phyloP scores from a whole-genome alignment of 2,888 invertebrate species.

The Amphipyra berbera region DNA sequence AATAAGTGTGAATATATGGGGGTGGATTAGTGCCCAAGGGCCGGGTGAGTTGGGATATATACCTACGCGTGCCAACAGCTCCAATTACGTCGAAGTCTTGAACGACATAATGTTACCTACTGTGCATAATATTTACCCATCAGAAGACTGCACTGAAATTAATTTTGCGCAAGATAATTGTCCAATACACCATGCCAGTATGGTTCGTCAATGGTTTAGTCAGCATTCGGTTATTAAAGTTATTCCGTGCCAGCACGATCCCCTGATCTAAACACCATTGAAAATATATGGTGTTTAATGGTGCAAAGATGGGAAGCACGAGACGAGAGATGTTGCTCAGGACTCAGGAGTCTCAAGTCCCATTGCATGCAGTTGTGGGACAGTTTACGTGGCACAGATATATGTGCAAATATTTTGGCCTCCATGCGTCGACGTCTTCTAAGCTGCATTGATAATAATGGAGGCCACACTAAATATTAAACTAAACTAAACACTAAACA shows the following conservation, averaged over 20 bases:
- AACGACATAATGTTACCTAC: constrained; percentile 27
- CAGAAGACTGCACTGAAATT: constrained; percentile 24
- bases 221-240: background rate
- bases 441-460: too few species aligned
- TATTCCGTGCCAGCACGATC: constrained; percentile 4
- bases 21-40: background rate
- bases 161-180: constrained; percentile 38
- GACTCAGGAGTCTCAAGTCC: too few species aligned
- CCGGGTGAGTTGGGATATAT: background rate
- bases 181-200: constrained; percentile 22
- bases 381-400: background rate
- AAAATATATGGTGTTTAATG: constrained; percentile 9
- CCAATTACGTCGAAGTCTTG: background rate
- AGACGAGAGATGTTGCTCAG: background rate
- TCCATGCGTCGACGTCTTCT: too few species aligned
- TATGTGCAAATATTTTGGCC: too few species aligned
- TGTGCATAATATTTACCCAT: constrained; percentile 35
- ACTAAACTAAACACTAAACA: too few species aligned
- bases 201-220: constrained; percentile 1
- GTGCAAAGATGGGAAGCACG: constrained; percentile 13
- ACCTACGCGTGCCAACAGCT: background rate
- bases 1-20: background rate
- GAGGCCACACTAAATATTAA: too few species aligned
- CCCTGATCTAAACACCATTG: constrained; percentile 13
- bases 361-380: background rate